These are phyloP conservation scores for Labeo rohita DNA, from an alignment of 2,113 vertebrate species.

Conservation along the genomic window DNA sequence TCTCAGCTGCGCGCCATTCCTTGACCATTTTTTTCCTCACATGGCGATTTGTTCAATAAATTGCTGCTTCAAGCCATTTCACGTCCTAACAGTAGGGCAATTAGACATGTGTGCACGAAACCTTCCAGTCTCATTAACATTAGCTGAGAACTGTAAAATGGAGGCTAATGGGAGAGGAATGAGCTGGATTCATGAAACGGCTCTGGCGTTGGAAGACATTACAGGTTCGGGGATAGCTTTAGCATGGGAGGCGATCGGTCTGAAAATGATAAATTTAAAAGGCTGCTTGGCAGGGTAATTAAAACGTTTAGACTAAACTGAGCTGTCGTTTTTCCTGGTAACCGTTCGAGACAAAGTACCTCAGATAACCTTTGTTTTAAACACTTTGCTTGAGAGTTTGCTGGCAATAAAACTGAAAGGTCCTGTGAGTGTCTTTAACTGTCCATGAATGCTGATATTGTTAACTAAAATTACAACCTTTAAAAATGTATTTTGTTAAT, in stretches of 20 bases:
- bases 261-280: constrained; percentile 75
- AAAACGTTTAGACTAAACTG: constrained; percentile 77
- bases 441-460: background rate
- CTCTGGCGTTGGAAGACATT: constrained; percentile 65
- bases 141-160: constrained; percentile 61
- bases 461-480: background rate
- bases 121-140: constrained; percentile 75
- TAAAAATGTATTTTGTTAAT: background rate
- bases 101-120: constrained; percentile 68
- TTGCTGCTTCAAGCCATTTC: constrained; percentile 68
- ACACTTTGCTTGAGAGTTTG: constrained; percentile 51
- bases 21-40: constrained; percentile 65
- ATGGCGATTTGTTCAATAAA: constrained; percentile 72
- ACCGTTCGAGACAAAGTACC: constrained; percentile 65
- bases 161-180: constrained; percentile 56
- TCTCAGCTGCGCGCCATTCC: constrained; percentile 65
- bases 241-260: constrained; percentile 65
- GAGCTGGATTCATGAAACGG: constrained; percentile 51
- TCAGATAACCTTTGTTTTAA: constrained; percentile 65
- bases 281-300: constrained; percentile 74
- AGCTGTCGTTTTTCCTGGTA: constrained; percentile 70
- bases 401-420: background rate
- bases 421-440: background rate
- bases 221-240: constrained; percentile 61
- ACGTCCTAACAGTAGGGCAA: constrained; percentile 66